These are phyloP conservation scores for Neogobius melanostomus DNA, from an alignment of 2,113 vertebrate genomes.

Conservation along the genomic window DNA sequence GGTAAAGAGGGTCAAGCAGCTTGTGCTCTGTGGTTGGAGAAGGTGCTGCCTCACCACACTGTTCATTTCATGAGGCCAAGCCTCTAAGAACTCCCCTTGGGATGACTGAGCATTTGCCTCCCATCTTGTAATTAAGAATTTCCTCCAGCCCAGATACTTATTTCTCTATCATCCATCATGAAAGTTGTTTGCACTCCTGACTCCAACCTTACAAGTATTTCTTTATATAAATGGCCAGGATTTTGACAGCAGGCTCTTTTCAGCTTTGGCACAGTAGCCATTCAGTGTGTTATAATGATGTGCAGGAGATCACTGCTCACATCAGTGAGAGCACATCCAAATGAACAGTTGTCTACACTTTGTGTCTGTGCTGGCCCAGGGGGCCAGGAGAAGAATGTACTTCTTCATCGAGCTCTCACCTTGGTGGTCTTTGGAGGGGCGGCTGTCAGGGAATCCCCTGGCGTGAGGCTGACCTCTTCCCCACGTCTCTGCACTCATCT, in stretches of 20 bases:
- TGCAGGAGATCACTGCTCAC: slow-evolving; percentile 39
- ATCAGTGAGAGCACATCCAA: slow-evolving; percentile 11
- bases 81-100: slow-evolving; percentile 48
- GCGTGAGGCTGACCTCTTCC: slow-evolving; percentile 63
- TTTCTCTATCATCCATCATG: slow-evolving; percentile 67
- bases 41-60: slow-evolving; percentile 71
- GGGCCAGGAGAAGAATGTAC: slow-evolving; percentile 43
- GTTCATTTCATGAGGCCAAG: slow-evolving; percentile 63
- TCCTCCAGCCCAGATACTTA: slow-evolving; percentile 63
- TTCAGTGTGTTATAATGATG: slow-evolving; percentile 42
- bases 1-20: slow-evolving; percentile 52
- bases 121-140: slow-evolving; percentile 67
- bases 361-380: slow-evolving; percentile 24
- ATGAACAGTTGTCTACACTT: slow-evolving; percentile 12
- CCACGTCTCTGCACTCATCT: slow-evolving; percentile 58
- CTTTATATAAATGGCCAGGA: slow-evolving; percentile 50
- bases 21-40: slow-evolving; percentile 64
- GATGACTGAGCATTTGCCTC: slow-evolving; percentile 53
- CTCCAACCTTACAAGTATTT: slow-evolving; percentile 51
- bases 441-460: slow-evolving; percentile 51
- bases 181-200: slow-evolving; percentile 45
- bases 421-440: slow-evolving; percentile 68
- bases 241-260: slow-evolving; percentile 24
- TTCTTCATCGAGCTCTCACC: slow-evolving; percentile 55
- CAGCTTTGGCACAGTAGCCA: slow-evolving; percentile 44